Evolutionary conservation across 2,113 vertebrate species (phyloP).

Genomic region (Microcebus lehilahytsara): DNA sequence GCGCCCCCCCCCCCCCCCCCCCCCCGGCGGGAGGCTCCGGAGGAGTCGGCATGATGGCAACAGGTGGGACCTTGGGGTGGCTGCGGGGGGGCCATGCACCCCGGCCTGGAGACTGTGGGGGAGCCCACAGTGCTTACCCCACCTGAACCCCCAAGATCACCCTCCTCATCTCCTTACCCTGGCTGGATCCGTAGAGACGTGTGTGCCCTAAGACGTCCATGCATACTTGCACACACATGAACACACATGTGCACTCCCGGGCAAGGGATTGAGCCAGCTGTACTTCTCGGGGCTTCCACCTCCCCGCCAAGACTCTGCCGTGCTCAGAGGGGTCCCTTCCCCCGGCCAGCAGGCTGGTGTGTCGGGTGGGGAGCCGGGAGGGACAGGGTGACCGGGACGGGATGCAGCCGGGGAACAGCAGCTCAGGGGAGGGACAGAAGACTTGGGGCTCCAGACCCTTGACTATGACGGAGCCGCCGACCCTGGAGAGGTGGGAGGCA

Average conservation of each 20-base stretch:
- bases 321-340: not conserved
- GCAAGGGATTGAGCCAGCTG: not conserved
- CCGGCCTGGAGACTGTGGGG: not conserved
- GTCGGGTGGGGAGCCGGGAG: not conserved
- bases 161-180: not conserved
- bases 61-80: not conserved
- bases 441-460: not conserved
- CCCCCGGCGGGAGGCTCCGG: not conserved
- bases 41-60: not conserved
- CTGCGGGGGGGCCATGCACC: not conserved
- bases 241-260: not conserved
- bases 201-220: not conserved
- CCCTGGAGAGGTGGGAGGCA: not conserved
- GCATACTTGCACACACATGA: no score
- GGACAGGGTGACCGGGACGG: rapidly evolving
- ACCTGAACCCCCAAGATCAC: rapidly evolving
- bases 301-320: not conserved
- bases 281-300: rapidly evolving
- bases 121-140: rapidly evolving
- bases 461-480: not conserved
- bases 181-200: rapidly evolving
- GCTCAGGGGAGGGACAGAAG: not conserved
- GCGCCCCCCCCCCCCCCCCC: no score
- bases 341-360: no score
- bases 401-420: not conserved